Percentiles rank a stretch among this genome's conserved stretches.
Conservation (phyloP, 1,140 invertebrate species). For the Antheraea mylitta region DNA sequence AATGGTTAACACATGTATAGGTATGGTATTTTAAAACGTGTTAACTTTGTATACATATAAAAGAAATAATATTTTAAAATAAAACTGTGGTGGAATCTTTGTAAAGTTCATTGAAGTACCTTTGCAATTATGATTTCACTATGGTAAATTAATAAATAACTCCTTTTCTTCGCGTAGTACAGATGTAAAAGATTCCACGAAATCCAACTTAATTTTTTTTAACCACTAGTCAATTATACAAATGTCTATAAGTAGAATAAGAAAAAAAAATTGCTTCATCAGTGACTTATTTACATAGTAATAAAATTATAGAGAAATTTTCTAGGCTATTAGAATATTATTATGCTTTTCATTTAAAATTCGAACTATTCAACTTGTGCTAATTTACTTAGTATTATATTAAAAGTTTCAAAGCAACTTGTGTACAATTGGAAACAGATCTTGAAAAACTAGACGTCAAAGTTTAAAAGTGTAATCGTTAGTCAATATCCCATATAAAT, state of each 20-base stretch:
- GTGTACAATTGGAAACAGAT: slow-evolving; percentile 42
- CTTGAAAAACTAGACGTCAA: slow-evolving; percentile 31
- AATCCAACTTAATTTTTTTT: too few relatives aligned
- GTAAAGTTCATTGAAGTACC: too few relatives aligned
- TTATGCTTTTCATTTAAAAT: slow-evolving; percentile 33
- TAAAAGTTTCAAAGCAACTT: slow-evolving; percentile 32
- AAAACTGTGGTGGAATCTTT: too few relatives aligned
- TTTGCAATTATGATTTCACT: too few relatives aligned
- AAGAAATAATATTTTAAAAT: too few relatives aligned
- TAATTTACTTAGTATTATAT: background rate
- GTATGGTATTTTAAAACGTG: too few relatives aligned
- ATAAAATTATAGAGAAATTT: slow-evolving; percentile 30
- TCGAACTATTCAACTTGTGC: slow-evolving; percentile 22
- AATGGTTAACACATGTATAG: too few relatives aligned
- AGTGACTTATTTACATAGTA: slow-evolving; percentile 62
- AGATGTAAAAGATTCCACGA: too few relatives aligned
- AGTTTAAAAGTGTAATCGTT: slow-evolving; percentile 31
- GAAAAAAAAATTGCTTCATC: slow-evolving; percentile 70
- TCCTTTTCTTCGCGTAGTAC: too few relatives aligned
- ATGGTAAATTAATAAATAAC: too few relatives aligned
- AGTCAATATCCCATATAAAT: slow-evolving; percentile 36
- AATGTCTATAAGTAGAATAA: slow-evolving; percentile 37
- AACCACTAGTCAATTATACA: background rate
- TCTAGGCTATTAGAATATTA: slow-evolving; percentile 36
- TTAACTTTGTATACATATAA: too few relatives aligned